Conservation (phyloP, 1,140 invertebrate genomes). For the Himalopsyche phryganea region DNA sequence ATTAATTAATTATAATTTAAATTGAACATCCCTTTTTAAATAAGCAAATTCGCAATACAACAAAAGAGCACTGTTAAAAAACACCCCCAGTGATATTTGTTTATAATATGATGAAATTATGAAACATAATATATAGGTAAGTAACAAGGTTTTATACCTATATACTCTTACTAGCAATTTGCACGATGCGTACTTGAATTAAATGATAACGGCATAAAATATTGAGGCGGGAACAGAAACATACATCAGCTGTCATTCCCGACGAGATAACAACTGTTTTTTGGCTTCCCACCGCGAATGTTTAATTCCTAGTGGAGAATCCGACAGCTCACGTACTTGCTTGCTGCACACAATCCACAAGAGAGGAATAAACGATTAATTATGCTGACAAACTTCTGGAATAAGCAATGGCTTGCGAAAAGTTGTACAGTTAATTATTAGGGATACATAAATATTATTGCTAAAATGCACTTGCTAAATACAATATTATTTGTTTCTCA, state of each 20-base stretch:
- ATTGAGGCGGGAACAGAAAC: slow-evolving; percentile 24
- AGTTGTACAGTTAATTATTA: too few species aligned
- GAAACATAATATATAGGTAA: too few species aligned
- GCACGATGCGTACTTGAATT: slow-evolving; percentile 22
- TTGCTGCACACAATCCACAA: not conserved
- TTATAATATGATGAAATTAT: too few species aligned
- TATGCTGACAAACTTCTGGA: not conserved
- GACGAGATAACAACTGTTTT: slow-evolving; percentile 25
- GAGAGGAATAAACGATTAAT: not conserved
- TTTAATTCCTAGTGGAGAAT: slow-evolving; percentile 21
- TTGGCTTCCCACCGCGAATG: slow-evolving; percentile 12
- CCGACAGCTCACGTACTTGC: not conserved
- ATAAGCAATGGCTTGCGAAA: not conserved
- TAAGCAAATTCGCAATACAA: too few species aligned
- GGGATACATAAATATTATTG: too few species aligned
- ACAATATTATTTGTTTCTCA: too few species aligned
- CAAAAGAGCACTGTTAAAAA: too few species aligned
- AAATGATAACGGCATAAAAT: slow-evolving; percentile 32
- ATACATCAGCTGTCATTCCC: slow-evolving; percentile 28
- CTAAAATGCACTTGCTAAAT: too few species aligned
- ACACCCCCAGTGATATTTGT: too few species aligned
- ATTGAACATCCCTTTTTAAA: too few species aligned
- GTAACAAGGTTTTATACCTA: too few species aligned
- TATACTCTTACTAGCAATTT: not conserved
- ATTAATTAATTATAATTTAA: too few species aligned